phyloP scores from a whole-genome alignment of 2,113 vertebrate species.

The Pampusana beccarii region DNA sequence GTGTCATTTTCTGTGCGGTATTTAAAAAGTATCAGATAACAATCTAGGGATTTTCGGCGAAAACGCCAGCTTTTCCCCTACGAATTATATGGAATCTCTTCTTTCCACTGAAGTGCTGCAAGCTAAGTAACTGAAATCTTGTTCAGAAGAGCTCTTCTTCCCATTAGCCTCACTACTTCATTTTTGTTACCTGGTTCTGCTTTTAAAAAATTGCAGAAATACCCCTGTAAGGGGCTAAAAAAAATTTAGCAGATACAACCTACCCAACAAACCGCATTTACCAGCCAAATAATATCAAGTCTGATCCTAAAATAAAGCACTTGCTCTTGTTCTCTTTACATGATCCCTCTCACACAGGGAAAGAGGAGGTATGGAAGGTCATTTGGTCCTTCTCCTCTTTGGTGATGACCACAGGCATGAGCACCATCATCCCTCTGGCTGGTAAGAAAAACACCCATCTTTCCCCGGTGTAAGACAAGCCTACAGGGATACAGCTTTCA shows the following conservation, averaged over 20 bases:
- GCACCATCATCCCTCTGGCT: neutral
- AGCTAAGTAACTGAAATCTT: neutral
- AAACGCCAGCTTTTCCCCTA: slow-evolving; percentile 8
- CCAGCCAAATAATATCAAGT: neutral
- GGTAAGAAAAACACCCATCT: neutral
- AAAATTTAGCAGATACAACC: neutral
- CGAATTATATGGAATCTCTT: neutral
- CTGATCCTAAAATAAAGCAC: neutral
- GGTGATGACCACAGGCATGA: neutral
- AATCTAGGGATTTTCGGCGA: neutral
- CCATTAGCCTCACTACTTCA: neutral
- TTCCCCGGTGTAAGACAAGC: neutral
- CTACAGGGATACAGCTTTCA: neutral
- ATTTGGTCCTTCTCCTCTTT: neutral
- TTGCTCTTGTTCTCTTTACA: neutral
- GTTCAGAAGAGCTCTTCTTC: neutral
- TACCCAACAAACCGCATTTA: neutral
- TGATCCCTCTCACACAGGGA: neutral
- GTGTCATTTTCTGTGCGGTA: slow-evolving; percentile 31
- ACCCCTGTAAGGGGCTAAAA: neutral
- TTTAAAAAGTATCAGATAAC: slow-evolving; percentile 16
- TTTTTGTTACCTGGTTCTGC: neutral
- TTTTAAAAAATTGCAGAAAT: neutral
- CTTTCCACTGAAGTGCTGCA: neutral
- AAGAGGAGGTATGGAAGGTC: neutral